Evolutionary conservation across 2,113 vertebrate species (phyloP).

Genomic region (Elephantulus edwardii): DNA sequence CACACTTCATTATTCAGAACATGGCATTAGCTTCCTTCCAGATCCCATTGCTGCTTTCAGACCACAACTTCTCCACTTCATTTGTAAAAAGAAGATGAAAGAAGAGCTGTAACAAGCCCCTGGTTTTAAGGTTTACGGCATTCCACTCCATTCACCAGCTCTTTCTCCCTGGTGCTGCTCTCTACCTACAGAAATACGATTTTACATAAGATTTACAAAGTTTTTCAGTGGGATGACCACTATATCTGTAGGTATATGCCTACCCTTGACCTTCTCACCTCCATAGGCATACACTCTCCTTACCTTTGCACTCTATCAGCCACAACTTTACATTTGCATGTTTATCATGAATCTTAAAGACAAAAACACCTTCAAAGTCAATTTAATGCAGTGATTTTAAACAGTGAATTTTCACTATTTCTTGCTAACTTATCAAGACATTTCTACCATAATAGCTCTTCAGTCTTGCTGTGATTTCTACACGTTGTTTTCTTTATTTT

Average conservation of each 20-base stretch:
- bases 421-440: background rate
- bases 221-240: background rate
- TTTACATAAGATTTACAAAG: background rate
- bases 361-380: background rate
- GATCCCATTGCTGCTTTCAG: background rate
- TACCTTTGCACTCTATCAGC: background rate
- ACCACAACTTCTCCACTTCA: background rate
- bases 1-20: background rate
- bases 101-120: background rate
- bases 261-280: no score
- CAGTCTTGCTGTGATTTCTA: background rate
- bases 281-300: no score
- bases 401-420: background rate
- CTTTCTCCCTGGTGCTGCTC: background rate
- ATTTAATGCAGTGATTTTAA: background rate
- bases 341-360: background rate
- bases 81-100: background rate
- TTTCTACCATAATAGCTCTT: no score
- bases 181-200: background rate
- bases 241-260: accelerated
- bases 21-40: background rate
- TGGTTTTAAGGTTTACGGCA: background rate
- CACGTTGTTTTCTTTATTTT: background rate
- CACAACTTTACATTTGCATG: background rate
- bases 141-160: background rate